Conservation (phyloP, 2,113 vertebrate genomes). For the Apistogramma diplotaenia region DNA sequence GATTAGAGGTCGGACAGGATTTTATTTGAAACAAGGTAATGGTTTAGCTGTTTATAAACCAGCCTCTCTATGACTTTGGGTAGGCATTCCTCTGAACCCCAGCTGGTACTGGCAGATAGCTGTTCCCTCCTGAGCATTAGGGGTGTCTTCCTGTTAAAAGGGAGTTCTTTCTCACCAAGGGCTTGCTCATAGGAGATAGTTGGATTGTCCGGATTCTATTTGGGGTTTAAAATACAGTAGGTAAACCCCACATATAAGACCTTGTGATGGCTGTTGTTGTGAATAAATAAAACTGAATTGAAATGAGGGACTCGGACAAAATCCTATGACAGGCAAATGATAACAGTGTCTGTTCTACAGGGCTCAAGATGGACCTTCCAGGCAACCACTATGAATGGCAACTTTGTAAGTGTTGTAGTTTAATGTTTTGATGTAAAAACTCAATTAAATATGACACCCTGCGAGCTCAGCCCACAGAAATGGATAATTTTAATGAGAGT, state of each 20-base stretch:
- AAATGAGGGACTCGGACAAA: not conserved
- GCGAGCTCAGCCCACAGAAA: not conserved
- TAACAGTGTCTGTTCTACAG: slow-evolving; percentile 64
- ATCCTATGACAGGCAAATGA: not conserved
- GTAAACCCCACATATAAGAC: not conserved
- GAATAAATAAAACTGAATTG: not conserved
- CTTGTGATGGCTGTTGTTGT: not conserved
- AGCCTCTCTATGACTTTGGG: too few relatives aligned
- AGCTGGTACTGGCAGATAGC: too few relatives aligned
- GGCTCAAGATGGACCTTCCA: slow-evolving; percentile 98
- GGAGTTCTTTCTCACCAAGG: too few relatives aligned
- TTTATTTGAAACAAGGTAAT: too few relatives aligned
- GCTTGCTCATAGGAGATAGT: too few relatives aligned
- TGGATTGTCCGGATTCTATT: too few relatives aligned
- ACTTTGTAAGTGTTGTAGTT: slow-evolving; percentile 81
- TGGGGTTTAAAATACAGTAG: not conserved
- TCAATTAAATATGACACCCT: not conserved
- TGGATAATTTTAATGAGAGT: not conserved
- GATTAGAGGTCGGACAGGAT: too few relatives aligned
- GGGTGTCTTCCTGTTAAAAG: too few relatives aligned
- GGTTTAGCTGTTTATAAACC: too few relatives aligned
- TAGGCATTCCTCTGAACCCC: too few relatives aligned
- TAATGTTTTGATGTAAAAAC: not conserved
- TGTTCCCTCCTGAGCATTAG: too few relatives aligned
- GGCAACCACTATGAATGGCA: slow-evolving; percentile 88